These are phyloP conservation scores for Eubucco bourcierii DNA, from an alignment of 2,113 vertebrate genomes.

Conservation along the genomic window DNA sequence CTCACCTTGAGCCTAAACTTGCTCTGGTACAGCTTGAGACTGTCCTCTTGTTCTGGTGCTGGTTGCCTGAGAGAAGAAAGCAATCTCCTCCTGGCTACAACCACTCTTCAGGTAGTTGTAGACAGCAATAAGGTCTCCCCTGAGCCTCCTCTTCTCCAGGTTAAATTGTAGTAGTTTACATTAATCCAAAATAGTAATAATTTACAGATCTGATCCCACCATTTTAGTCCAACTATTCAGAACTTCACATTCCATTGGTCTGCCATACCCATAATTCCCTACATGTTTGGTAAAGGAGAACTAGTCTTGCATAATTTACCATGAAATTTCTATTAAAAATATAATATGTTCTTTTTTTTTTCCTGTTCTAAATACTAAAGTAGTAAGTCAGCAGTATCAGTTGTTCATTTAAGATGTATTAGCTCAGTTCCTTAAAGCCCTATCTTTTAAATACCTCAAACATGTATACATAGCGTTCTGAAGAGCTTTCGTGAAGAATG, in stretches of 20 bases:
- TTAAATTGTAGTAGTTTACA: background rate
- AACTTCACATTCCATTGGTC: background rate
- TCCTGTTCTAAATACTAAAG: slow-evolving; percentile 36
- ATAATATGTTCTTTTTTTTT: background rate
- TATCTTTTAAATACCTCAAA: slow-evolving; percentile 61
- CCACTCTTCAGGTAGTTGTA: too few species aligned
- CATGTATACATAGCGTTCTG: slow-evolving; percentile 56
- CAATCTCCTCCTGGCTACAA: too few species aligned
- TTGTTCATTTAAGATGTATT: slow-evolving; percentile 5
- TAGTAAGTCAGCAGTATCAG: background rate
- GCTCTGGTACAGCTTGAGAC: too few species aligned
- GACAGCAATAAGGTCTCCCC: too few species aligned
- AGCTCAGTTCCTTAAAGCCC: slow-evolving; percentile 48
- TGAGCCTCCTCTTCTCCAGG: too few species aligned
- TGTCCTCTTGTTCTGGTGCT: too few species aligned
- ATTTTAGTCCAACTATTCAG: background rate
- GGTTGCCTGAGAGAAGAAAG: too few species aligned
- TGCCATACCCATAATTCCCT: background rate
- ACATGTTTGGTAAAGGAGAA: background rate
- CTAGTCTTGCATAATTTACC: background rate
- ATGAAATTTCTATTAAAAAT: background rate
- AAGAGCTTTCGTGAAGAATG: slow-evolving; percentile 67
- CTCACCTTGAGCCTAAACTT: too few species aligned
- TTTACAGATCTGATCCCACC: background rate
- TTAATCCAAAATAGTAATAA: background rate